Evolutionary conservation across 1,140 invertebrate species (phyloP), one percentile per base, ranked within the genome.

Genomic region (Yoshiicerus persimilis): DNA sequence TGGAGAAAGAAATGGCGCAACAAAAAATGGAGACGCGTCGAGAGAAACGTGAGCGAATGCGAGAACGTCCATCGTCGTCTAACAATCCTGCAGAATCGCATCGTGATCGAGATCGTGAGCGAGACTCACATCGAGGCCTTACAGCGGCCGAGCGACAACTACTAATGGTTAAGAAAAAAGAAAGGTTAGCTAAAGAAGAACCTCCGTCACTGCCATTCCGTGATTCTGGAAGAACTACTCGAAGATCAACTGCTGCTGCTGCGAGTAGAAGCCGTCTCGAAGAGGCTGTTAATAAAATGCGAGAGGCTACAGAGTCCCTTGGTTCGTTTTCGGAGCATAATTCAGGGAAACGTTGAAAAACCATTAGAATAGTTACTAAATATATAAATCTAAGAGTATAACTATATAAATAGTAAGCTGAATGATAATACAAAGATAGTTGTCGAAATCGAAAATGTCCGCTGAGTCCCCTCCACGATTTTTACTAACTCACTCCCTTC

Each of bases 91-190:
- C 66, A 13, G 66, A 70, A 30, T 30, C 16, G 10, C 66, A 70
- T 30, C 66, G 66, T 30, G 66, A 70, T 25, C 75, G 30, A 34
- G 75, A 80, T 4, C 75, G 32, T n/a, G 32, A 80, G 30, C 30
- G 75, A 0, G 77, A 87, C 75, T 83, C 89, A 13, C 87, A 88
- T 64, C 77, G 89, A n/a, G 90, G 90, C 6, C 70, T 91, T 8
- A 90, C 89, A 13, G 77, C 89, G n/a, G 88, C 87, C 25, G 90
- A 91, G 47, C 84, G 90, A 25, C 90, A 91, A 77, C 86, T 91
- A 8, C 70, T 91, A 23, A 91, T 91, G 90, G 89, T 88, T 9
- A 91, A 91, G 38, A 91, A 91, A 87, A 90, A 90, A 70, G 90
- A 91, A 84, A 39, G 90, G 56, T 75, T 91, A 62, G 90, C 90